A percentile compares a stretch with the other conserved stretches of the same genome.
Evolutionary conservation across 2,888 invertebrate species (phyloP).

Genomic region (Eupeodes latifasciatus): DNA sequence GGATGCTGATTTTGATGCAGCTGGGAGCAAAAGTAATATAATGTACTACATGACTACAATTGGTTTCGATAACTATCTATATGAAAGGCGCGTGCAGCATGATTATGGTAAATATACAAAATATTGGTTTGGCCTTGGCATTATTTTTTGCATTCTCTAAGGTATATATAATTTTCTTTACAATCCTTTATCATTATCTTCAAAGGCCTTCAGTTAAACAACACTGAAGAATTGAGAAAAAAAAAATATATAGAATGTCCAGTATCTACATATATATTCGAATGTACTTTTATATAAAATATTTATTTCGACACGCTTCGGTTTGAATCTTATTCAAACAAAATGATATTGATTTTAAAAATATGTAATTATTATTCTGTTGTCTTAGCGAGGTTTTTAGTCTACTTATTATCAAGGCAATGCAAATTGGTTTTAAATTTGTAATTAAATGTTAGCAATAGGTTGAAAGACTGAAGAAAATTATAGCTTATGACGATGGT

Average conservation of each 20-base stretch:
- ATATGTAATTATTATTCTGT: not conserved
- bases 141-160: conserved; percentile 10
- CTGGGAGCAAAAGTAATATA: not conserved
- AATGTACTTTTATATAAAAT: not conserved
- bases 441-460: no score
- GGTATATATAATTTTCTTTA: not conserved
- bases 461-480: no score
- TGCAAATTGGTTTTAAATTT: no score
- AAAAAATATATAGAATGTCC: conserved; percentile 3
- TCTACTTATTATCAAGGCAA: no score
- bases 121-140: not conserved
- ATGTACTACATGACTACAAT: not conserved
- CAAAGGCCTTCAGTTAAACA: not conserved
- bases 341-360: not conserved
- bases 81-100: not conserved
- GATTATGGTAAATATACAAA: not conserved
- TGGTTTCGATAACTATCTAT: not conserved
- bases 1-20: not conserved
- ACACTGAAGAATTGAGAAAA: not conserved
- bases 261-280: not conserved
- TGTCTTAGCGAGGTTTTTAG: not conserved
- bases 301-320: not conserved
- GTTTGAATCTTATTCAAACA: not conserved
- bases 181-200: not conserved
- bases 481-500: no score